Conservation (phyloP, 2,113 vertebrate species). For the Microcebus jonahi region DNA sequence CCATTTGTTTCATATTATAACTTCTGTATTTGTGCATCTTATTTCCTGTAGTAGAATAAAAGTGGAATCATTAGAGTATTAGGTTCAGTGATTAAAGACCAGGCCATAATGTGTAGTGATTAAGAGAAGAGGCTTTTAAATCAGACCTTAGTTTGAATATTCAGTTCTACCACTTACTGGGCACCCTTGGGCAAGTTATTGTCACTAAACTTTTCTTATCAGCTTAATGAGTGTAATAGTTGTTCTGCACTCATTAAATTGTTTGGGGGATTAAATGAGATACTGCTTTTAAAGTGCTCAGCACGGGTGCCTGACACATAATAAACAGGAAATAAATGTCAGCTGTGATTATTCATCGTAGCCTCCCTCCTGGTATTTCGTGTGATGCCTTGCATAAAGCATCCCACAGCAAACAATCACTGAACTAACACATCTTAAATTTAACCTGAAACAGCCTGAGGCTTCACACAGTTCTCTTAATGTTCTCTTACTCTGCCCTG, state of each 20-base stretch:
- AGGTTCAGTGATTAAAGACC: constrained; percentile 28
- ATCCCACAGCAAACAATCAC: not conserved
- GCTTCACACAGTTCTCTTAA: not conserved
- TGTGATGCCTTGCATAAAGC: not conserved
- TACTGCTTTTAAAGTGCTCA: constrained; percentile 8
- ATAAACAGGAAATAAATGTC: constrained; percentile 16
- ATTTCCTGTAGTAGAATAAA: constrained; percentile 31
- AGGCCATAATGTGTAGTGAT: not conserved
- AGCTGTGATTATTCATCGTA: not conserved
- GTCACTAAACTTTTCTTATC: constrained; percentile 12
- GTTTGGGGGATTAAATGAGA: constrained; percentile 59
- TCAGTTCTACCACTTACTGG: not conserved
- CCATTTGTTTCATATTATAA: not conserved
- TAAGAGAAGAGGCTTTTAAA: constrained; percentile 48
- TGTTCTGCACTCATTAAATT: not conserved
- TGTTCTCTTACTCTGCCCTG: not conserved
- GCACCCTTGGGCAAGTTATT: not conserved
- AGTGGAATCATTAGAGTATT: not conserved
- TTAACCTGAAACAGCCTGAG: not conserved
- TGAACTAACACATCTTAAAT: not conserved
- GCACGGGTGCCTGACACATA: not conserved
- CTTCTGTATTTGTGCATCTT: constrained; percentile 9
- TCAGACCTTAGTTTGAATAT: not conserved
- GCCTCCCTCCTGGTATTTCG: not conserved
- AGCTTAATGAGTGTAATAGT: not conserved